These are phyloP conservation scores for Xiphias gladius DNA, from an alignment of 2,113 vertebrate genomes.

Conservation along the genomic window DNA sequence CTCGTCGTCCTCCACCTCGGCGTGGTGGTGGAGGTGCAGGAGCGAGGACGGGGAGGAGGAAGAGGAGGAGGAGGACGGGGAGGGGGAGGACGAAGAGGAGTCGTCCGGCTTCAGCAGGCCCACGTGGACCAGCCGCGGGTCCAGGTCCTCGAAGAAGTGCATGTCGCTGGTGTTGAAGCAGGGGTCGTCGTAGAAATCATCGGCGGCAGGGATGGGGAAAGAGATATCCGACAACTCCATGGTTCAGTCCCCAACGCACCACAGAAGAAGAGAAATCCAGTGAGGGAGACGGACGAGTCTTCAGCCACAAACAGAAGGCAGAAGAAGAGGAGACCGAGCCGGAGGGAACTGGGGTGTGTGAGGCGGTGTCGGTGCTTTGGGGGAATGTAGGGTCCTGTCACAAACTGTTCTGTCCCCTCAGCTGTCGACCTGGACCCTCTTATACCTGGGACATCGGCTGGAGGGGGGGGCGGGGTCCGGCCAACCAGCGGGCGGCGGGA, in stretches of 20 bases:
- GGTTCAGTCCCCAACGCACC: slow-evolving; percentile 32
- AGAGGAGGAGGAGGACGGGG: slow-evolving; percentile 58
- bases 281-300: not conserved
- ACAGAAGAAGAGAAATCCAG: slow-evolving; percentile 13
- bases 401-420: slow-evolving; percentile 51
- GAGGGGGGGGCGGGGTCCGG: slow-evolving; percentile 8
- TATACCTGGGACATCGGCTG: slow-evolving; percentile 61
- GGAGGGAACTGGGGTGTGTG: not conserved
- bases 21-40: slow-evolving; percentile 78
- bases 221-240: slow-evolving; percentile 94
- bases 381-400: slow-evolving; percentile 63
- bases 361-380: not conserved
- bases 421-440: slow-evolving; percentile 45
- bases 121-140: slow-evolving; percentile 94
- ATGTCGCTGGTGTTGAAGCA: slow-evolving; percentile 97
- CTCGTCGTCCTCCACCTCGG: slow-evolving; percentile 91
- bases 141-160: slow-evolving; percentile 98
- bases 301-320: not conserved
- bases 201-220: slow-evolving; percentile 90
- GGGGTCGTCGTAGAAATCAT: slow-evolving; percentile 97
- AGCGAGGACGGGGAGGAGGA: slow-evolving; percentile 65
- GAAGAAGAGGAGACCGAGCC: not conserved
- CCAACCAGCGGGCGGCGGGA: slow-evolving; percentile 78
- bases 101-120: slow-evolving; percentile 92
- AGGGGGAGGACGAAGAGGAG: slow-evolving; percentile 79